A percentile compares a stretch with the other conserved stretches of the same genome.
Evolutionary conservation across 1,140 invertebrate genomes (phyloP).

Genomic region (Bombyx mori): DNA sequence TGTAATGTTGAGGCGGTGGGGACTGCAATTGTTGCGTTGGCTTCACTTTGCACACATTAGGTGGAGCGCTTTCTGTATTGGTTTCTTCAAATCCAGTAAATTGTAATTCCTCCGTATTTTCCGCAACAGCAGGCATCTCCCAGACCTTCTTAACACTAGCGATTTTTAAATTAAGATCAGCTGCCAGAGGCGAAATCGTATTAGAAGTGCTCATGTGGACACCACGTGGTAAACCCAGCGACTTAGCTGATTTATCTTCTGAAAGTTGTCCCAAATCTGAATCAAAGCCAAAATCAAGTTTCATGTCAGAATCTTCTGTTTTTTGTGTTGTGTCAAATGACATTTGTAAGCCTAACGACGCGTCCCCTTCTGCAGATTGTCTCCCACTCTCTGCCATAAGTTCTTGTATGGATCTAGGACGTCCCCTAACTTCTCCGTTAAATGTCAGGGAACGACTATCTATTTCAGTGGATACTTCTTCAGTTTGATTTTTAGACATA

Average conservation of each 20-base stretch:
- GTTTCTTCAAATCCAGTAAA: constrained; percentile 58
- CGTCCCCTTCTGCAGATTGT: constrained; percentile 41
- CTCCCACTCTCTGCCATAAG: constrained; percentile 55
- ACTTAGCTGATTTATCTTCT: constrained; percentile 79
- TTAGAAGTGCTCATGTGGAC: constrained; percentile 73
- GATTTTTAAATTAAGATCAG: constrained; percentile 94
- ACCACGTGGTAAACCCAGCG: constrained; percentile 75
- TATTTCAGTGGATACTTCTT: constrained; percentile 50
- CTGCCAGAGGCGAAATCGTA: constrained; percentile 71
- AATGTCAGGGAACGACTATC: constrained; percentile 52
- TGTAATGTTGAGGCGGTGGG: constrained; percentile 71
- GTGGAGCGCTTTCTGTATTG: constrained; percentile 53
- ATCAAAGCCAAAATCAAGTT: constrained; percentile 91
- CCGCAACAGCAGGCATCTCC: constrained; percentile 78
- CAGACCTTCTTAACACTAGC: constrained; percentile 94
- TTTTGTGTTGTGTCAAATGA: constrained; percentile 70
- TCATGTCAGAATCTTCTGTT: constrained; percentile 89
- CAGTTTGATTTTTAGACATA: constrained; percentile 46
- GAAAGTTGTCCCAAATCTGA: constrained; percentile 82
- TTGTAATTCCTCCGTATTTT: constrained; percentile 71
- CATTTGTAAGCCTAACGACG: constrained; percentile 50
- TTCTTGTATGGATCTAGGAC: constrained; percentile 60
- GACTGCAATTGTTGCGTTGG: constrained; percentile 73
- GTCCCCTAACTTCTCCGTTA: constrained; percentile 54
- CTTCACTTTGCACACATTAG: constrained; percentile 69